Evolutionary conservation across 2,113 vertebrate genomes (phyloP).

Genomic region (Butorides virescens): DNA sequence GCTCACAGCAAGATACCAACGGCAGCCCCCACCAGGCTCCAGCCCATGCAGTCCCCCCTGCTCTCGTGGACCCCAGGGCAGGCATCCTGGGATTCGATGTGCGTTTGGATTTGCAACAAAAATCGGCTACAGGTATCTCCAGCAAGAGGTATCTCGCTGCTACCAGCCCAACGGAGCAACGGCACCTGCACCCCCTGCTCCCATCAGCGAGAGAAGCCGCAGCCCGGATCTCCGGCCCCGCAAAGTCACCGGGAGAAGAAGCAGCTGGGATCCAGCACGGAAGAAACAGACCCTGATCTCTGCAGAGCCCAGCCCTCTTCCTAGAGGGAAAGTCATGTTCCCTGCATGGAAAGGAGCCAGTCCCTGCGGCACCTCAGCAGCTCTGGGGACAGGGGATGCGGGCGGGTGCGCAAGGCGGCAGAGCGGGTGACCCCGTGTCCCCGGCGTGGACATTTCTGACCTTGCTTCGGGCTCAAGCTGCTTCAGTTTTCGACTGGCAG

Average conservation of each 20-base stretch:
- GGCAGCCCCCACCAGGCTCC: not conserved
- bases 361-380: not conserved
- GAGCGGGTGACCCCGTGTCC: fast-evolving
- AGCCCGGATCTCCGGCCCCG: not conserved
- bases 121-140: fast-evolving
- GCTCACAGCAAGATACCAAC: not conserved
- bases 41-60: not conserved
- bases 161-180: not conserved
- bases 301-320: not conserved
- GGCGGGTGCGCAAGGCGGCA: not conserved
- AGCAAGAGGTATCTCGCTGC: not conserved
- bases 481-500: not conserved
- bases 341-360: not conserved
- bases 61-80: no score
- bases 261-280: not conserved
- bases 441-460: not conserved
- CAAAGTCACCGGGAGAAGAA: not conserved
- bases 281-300: not conserved
- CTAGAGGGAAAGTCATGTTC: not conserved
- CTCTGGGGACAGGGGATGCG: not conserved
- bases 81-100: not conserved
- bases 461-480: not conserved
- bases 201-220: fast-evolving
- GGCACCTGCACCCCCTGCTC: not conserved
- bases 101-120: not conserved